These are phyloP conservation scores for Macrostomum lignano DNA, from an alignment of 1,140 invertebrate species.

Conservation along the genomic window DNA sequence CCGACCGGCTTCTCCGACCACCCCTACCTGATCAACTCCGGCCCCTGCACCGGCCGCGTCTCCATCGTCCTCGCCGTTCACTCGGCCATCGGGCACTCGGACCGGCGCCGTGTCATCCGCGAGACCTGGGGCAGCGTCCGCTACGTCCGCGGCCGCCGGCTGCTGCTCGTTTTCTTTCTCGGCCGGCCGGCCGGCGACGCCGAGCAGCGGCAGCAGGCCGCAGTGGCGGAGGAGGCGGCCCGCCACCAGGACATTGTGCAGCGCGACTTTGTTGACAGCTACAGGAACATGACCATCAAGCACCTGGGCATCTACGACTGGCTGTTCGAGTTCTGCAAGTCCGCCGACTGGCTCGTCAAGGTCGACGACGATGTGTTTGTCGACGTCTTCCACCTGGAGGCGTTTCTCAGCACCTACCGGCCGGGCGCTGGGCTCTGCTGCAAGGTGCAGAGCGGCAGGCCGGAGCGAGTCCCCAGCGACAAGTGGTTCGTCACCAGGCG, in stretches of 20 bases:
- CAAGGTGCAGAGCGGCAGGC: too few relatives aligned
- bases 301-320: constrained; percentile 57
- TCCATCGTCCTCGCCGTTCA: too few relatives aligned
- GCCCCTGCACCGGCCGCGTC: too few relatives aligned
- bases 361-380: constrained; percentile 60
- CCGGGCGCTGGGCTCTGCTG: too few relatives aligned
- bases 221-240: constrained; percentile 10
- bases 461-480: constrained; percentile 17
- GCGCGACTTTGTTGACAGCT: constrained; percentile 16
- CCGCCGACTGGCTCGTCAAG: constrained; percentile 44
- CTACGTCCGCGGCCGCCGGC: constrained; percentile 9
- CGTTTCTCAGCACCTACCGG: constrained; percentile 5
- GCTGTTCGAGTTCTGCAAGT: constrained; percentile 36
- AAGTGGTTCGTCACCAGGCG: constrained; percentile 27
- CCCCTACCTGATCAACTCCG: too few relatives aligned
- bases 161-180: constrained; percentile 36
- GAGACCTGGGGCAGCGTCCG: constrained; percentile 17
- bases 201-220: constrained; percentile 22
- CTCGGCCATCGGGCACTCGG: too few relatives aligned
- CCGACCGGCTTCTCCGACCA: too few relatives aligned
- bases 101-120: constrained; percentile 14
- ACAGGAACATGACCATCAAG: constrained; percentile 18
- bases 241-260: constrained; percentile 15
- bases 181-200: constrained; percentile 31
- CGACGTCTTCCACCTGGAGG: constrained; percentile 33